Conservation (phyloP, 2,888 invertebrate species). For the Mimas tiliae region DNA sequence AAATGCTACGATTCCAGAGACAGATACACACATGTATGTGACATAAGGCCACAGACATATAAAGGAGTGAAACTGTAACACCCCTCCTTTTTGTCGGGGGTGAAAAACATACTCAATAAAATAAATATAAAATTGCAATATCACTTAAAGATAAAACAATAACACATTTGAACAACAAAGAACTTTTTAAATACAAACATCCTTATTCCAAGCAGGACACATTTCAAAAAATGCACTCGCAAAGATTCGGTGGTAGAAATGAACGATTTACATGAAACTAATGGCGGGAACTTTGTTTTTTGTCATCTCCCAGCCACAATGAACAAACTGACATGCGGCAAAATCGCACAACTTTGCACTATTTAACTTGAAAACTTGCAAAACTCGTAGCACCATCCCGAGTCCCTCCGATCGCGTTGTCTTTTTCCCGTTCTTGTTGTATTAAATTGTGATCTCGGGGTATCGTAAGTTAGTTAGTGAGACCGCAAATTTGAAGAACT, state of each 20-base stretch:
- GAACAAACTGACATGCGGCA: slow-evolving; percentile 28
- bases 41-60: too few species aligned
- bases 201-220: background rate
- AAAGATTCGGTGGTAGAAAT: slow-evolving; percentile 1
- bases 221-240: background rate
- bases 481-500: slow-evolving; percentile 14
- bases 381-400: background rate
- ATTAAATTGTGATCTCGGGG: slow-evolving; percentile 24
- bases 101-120: background rate
- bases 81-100: too few species aligned
- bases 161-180: background rate
- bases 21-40: too few species aligned
- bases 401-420: background rate
- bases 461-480: slow-evolving; percentile 26
- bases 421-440: slow-evolving; percentile 24
- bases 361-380: slow-evolving; percentile 34
- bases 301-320: slow-evolving; percentile 14
- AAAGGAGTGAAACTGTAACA: too few species aligned
- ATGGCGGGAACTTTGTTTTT: slow-evolving; percentile 23
- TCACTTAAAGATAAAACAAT: background rate
- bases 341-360: slow-evolving; percentile 33
- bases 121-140: slow-evolving; percentile 1
- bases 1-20: too few species aligned
- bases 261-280: slow-evolving; percentile 23
- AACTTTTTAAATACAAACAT: background rate